Evolutionary conservation across 2,888 invertebrate species (phyloP).

Genomic region (Perdita meconis): DNA sequence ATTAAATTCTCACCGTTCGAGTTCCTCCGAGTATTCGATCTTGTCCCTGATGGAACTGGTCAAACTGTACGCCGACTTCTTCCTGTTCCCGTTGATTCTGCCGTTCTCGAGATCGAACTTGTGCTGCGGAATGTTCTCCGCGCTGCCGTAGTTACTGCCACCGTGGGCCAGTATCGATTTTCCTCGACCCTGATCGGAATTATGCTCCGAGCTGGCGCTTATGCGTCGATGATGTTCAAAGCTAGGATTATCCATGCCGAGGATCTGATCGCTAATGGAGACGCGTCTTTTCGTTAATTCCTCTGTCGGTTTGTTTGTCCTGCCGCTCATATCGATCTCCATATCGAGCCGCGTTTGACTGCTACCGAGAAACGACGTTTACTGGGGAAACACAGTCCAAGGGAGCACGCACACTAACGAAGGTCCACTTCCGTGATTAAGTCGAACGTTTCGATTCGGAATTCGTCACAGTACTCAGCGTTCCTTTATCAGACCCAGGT

Average conservation of each 20-base stretch:
- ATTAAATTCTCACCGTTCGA: conserved; percentile 73
- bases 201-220: conserved; percentile 78
- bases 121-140: conserved; percentile 80
- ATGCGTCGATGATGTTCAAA: conserved; percentile 80
- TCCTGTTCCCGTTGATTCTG: conserved; percentile 75
- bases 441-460: neutral
- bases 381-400: conserved; percentile 4
- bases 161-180: conserved; percentile 81
- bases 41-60: conserved; percentile 83
- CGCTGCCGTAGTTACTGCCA: conserved; percentile 77
- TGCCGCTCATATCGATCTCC: conserved; percentile 69
- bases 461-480: neutral
- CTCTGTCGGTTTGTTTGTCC: conserved; percentile 64
- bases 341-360: conserved; percentile 51
- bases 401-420: neutral
- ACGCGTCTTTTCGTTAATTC: conserved; percentile 76
- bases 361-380: neutral
- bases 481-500: neutral
- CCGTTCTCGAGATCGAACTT: conserved; percentile 81
- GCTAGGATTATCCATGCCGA: conserved; percentile 80
- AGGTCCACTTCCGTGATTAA: too few species aligned
- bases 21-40: conserved; percentile 82
- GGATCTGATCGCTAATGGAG: conserved; percentile 81
- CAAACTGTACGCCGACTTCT: conserved; percentile 81
- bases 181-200: conserved; percentile 75